These are phyloP conservation scores for Nebria salina DNA, from an alignment of 2,888 invertebrate species.

Conservation along the genomic window DNA sequence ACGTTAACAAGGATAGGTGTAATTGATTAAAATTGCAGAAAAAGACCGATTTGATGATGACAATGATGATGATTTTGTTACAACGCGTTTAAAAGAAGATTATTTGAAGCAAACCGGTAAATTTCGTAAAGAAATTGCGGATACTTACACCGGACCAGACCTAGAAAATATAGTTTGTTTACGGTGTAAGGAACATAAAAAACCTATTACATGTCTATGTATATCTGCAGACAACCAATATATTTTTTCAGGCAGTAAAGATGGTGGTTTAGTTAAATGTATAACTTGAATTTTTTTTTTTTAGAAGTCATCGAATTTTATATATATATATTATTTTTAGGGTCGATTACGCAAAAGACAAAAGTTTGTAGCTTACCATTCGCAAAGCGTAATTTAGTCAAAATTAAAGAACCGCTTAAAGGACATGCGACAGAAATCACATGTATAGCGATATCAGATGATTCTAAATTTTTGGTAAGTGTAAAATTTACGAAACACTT, in stretches of 20 bases:
- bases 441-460: constrained; percentile 78
- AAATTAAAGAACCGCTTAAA: constrained; percentile 51
- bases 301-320: constrained; percentile 9
- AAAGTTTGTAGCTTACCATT: constrained; percentile 69
- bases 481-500: constrained; percentile 43
- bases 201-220: constrained; percentile 83
- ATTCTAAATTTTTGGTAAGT: constrained; percentile 82
- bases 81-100: constrained; percentile 83
- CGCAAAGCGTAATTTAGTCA: constrained; percentile 54
- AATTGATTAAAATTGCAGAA: constrained; percentile 62
- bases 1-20: constrained; percentile 35
- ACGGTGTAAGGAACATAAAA: constrained; percentile 80
- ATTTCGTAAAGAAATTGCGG: constrained; percentile 79
- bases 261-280: constrained; percentile 89
- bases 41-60: constrained; percentile 72
- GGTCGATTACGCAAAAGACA: constrained; percentile 71
- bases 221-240: constrained; percentile 77
- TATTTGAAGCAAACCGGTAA: constrained; percentile 87
- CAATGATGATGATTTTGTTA: constrained; percentile 73
- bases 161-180: constrained; percentile 65
- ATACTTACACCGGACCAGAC: constrained; percentile 64
- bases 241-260: constrained; percentile 88
- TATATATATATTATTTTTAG: constrained; percentile 51
- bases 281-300: constrained; percentile 55
- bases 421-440: constrained; percentile 65